phyloP scores from a whole-genome alignment of 2,888 invertebrate genomes.

The Ceriagrion tenellum region DNA sequence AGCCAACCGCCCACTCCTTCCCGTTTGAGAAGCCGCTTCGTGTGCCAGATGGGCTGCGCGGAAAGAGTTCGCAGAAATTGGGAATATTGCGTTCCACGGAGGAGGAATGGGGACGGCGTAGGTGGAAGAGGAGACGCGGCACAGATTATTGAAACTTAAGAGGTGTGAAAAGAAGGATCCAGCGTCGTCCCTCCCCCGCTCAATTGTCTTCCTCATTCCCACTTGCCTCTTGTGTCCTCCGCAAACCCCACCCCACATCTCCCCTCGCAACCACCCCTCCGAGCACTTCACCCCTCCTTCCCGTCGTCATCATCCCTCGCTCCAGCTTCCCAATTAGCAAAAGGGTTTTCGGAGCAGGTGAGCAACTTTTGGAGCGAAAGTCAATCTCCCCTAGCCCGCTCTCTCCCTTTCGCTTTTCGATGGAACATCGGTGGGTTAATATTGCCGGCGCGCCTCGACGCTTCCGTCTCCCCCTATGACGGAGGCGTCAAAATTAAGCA shows the following conservation, averaged over 20 bases:
- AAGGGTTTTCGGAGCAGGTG: neutral
- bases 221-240: neutral
- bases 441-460: neutral
- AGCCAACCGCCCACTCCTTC: neutral
- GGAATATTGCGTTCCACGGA: neutral
- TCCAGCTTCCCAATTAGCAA: neutral
- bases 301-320: neutral
- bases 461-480: neutral
- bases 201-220: no score
- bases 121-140: neutral
- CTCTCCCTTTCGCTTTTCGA: neutral
- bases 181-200: no score
- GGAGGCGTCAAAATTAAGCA: neutral
- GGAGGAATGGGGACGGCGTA: neutral
- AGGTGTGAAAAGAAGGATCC: neutral
- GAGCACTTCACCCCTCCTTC: no score
- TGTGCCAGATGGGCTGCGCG: neutral
- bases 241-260: neutral
- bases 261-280: neutral
- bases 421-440: neutral
- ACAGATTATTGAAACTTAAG: neutral
- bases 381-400: neutral
- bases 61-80: slow-evolving; percentile 8
- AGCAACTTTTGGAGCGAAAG: neutral
- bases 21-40: neutral